Evolutionary conservation across 2,113 vertebrate genomes (phyloP).

Genomic region (Carassius carassius): DNA sequence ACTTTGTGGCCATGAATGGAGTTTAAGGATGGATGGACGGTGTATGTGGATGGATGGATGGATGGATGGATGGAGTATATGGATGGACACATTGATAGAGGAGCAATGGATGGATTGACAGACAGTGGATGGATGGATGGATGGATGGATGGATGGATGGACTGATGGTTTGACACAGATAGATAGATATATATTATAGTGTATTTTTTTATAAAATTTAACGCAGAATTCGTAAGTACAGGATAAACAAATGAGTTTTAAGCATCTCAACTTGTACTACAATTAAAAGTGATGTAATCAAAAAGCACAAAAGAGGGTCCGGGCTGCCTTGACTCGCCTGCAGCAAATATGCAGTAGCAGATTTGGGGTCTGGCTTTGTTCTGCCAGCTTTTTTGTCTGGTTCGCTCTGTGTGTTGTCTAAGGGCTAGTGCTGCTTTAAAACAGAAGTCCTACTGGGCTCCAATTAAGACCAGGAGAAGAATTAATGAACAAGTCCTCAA

Average conservation of each 20-base stretch:
- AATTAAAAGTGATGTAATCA: slow-evolving; percentile 21
- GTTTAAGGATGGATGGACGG: too few species aligned
- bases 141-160: too few species aligned
- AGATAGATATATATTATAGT: too few species aligned
- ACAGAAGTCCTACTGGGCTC: slow-evolving; percentile 56
- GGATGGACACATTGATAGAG: too few species aligned
- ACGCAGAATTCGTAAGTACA: background rate
- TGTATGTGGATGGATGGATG: too few species aligned
- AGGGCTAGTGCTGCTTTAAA: slow-evolving; percentile 50
- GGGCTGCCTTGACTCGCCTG: background rate
- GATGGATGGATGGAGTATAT: too few species aligned
- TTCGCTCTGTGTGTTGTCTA: slow-evolving; percentile 32
- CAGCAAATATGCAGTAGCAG: slow-evolving; percentile 26
- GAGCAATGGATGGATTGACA: too few species aligned
- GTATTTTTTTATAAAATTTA: too few species aligned
- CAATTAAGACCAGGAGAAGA: slow-evolving; percentile 60
- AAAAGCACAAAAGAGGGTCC: background rate
- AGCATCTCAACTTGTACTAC: slow-evolving; percentile 21
- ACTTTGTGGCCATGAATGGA: too few species aligned
- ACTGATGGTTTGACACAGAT: too few species aligned
- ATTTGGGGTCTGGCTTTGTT: slow-evolving; percentile 45
- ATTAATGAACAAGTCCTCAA: slow-evolving; percentile 59
- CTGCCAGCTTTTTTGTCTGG: slow-evolving; percentile 45
- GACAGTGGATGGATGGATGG: too few species aligned
- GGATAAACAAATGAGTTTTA: slow-evolving; percentile 4